Evolutionary conservation across 2,797 vertebrate species (phyloP), one percentile per base, ranked within the genome.

Genomic region (Ptychadena robeensis): DNA sequence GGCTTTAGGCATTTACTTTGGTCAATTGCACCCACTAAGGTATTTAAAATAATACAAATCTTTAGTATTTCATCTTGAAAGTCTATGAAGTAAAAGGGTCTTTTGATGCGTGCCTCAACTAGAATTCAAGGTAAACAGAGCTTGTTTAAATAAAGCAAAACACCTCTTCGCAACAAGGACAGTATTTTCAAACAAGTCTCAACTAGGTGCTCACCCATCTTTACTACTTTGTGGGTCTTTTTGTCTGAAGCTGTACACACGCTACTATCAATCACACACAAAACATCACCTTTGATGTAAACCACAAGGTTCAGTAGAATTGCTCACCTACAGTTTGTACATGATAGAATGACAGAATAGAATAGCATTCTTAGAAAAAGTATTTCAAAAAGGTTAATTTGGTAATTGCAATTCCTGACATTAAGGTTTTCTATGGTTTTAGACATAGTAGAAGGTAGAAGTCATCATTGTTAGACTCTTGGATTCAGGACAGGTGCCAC

Each of bases 131-230:
- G 6, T n/a, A 53, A 53, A 53, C 44, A 2, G 44, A 7, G 15
- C 22, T 53, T 53, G 18, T 53, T 53, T 53, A 53, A 22, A 15
- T n/a, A 15, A 22, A 53, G 44, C 18, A 53, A 53, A 22, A 53
- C 18, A 53, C 18, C 44, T 53, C 22, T 44, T 44, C 18, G 6
- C 7, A 22, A 22, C 22, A 9, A 38, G 37, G 22, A 53, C 18
- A 53, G 44, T 53, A 53, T 22, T 28, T 61, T 61, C 59, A 61
- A 61, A 61, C 59, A 61, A 61, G 59, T 61, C 11, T 61, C 25
- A 61, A 61, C 59, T 61, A 61, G 59, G 28, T n/a, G 27, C 25
- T 28, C 11, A 25, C 59, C n/a, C 59, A 61, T 61, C 25, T 28
- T 25, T 28, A 61, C 27, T 10, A 28, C 59, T 61, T 61, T 61